Percentiles rank a stretch among this genome's conserved stretches.
phyloP scores from a whole-genome alignment of 1,140 invertebrate species.

The Neotoxoptera formosana region DNA sequence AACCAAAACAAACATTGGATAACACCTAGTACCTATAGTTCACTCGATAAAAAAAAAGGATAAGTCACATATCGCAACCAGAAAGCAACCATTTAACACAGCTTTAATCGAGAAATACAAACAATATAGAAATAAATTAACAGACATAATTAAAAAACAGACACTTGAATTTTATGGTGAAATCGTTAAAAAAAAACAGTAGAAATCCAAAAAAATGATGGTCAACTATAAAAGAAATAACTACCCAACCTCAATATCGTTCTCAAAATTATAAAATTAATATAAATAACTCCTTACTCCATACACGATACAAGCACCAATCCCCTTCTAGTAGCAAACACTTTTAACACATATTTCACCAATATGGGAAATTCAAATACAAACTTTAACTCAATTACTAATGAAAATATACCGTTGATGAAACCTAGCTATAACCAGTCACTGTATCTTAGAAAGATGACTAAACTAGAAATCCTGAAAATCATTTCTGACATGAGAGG shows the following conservation, averaged over 20 bases:
- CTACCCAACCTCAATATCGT: neutral
- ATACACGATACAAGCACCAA: neutral
- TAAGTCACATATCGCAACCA: neutral
- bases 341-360: neutral
- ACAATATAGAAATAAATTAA: neutral
- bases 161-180: neutral
- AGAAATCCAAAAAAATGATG: neutral
- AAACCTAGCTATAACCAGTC: no score
- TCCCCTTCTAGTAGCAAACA: neutral
- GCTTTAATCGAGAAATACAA: neutral
- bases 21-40: neutral
- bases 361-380: neutral
- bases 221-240: neutral
- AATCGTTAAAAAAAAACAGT: neutral
- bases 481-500: no score
- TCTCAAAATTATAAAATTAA: neutral
- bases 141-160: constrained; percentile 7
- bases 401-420: no score
- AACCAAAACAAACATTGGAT: neutral
- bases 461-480: no score
- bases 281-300: neutral
- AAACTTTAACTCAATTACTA: no score
- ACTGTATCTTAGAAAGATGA: no score
- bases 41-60: neutral
- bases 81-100: neutral